Base-by-base conservation (phyloP, 2,888 invertebrate genomes). In the Eurytoma adleriae region DNA sequence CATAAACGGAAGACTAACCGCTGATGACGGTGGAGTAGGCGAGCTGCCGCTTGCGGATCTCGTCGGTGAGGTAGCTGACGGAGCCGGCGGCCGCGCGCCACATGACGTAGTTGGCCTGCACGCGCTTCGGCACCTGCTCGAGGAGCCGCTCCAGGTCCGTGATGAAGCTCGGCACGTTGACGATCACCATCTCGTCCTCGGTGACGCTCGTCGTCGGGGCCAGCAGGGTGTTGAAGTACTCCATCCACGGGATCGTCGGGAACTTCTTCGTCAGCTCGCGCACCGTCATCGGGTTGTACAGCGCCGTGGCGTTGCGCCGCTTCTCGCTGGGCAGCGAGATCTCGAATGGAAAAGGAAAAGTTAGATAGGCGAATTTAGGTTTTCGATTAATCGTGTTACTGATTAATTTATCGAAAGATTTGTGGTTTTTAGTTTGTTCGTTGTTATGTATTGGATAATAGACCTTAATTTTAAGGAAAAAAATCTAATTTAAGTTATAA, bases 251-350 rank as follows among this genome's bases (percentile, higher is more conserved):
- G 71, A 96, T 93, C 86, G 93, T 94, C 0, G 95, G 94, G 91
- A 95, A 97, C 85, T 94, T 94, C 62, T 92, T 87, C 87, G 96
- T 94, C 59, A 99, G 91, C 85, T 98, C 93, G 1, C 91, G 90
- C n/a, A 98, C 92, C 0, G 95, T 96, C 94, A 96, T 97, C 10
- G 97, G 96, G 87, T 98, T 98, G 92, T 98, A 98, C n/a, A 98
- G 92, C 84, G 95, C 95, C 5, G 96, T 95, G 10, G 97, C 96
- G 89, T 98, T 80, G 83, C 98, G 94, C 64, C 98, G 94, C 91
- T 98, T 96, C 89, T 98, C 98, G 85, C 95, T 94, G 5, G 97
- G 97, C 57, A 88, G 77, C 1, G 89, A 88, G 52, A 88, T 87
- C 88, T 89, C 56, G 0, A 27, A 50, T 72, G 5, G 52, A n/a